Evolutionary conservation across 2,888 invertebrate genomes (phyloP), one percentile per base, ranked within the genome.

Genomic region (Toxonevra muliebris): DNA sequence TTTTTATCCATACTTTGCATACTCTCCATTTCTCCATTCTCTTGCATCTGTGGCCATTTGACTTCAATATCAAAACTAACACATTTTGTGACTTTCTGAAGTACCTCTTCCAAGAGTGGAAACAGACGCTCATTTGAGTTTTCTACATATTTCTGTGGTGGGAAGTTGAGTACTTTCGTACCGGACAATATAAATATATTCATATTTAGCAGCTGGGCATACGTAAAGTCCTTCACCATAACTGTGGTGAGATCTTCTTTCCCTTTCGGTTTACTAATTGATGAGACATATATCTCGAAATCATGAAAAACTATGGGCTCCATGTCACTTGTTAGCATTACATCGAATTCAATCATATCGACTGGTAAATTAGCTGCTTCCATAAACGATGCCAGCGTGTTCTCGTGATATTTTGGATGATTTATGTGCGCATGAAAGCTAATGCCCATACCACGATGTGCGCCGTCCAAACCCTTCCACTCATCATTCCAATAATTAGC

Each of bases 341-440:
- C 97, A 88, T 98, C 98, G 87, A 98, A 96, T 86, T 98, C 98
- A 59, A 98, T 93, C 88, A 94, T 93, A 83, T 98, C 97, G 69
- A 97, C 97, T 70, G 97, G 97, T 84, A 93, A 93, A 72, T 91
- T 88, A 61, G 93, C 93, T 69, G 97, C 97, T 72, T 91, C 90
- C 84, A 93, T 93, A 78, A 98, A 88, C 20, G 97, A 97, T 63
- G 94, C 94, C 78, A 97, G 90, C 15, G 97, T 97, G 85, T 98
- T 98, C 87, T 98, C 98, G 75, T 70, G 69, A 2, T 72, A 64
- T 71, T 96, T 92, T 82, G 92, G 90, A 83, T 85, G 87, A 91
- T 65, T 64, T 5, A 61, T 62, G 12, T 54, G 11, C 15, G 58
- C 17, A 10, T 41, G 30, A 20, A 43, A 59, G 15, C 59, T 60